Evolutionary conservation across 2,113 vertebrate species (phyloP), one percentile per base, ranked within the genome.

Genomic region (Sylvia atricapilla): DNA sequence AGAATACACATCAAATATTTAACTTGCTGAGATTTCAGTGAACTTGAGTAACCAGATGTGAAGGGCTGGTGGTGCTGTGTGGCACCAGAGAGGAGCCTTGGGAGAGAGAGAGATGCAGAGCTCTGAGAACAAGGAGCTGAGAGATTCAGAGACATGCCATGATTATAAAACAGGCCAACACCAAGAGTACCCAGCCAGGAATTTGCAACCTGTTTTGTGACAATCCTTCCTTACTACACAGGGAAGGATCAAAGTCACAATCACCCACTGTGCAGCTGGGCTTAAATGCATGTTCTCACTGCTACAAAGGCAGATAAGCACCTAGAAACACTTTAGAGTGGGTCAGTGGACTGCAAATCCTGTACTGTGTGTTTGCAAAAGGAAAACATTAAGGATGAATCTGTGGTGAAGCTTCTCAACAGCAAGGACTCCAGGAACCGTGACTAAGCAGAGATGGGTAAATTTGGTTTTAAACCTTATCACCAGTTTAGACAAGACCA

Each of bases 11-110:
- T 25, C 18, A 75, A 75, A 68, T 78, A 78, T 56, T 91, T 31
- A 77, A 83, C 59, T 49, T 60, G 37, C 27, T 69, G 55, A 55
- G n/a, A 10, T 66, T 60, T 56, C 27, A 50, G 70, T 19, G 70
- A 85, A 78, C 52, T 43, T 2, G 4, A 66, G 28, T 63, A 37
- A 79, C 18, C 52, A 43, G 59, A 53, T 87, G 21, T 4, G 55
- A 80, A 63, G 43, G 56, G 69, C 64, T 84, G 63, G 46, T 35
- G 0, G 0, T 33, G 70, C 44, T 55, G 55, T 2, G 0, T 20
- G 9, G 56, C 9, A 23, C 12, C 47, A 30, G 21, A 60, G 59
- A 67, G n/a, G 55, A 72, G 68, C 58, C 58, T 30, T 2, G 1
- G 35, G 62, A 84, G 47, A 59, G 82, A 59, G 82, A 39, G 43